phyloP scores from a whole-genome alignment of 2,113 vertebrate genomes.

The Mirounga angustirostris region DNA sequence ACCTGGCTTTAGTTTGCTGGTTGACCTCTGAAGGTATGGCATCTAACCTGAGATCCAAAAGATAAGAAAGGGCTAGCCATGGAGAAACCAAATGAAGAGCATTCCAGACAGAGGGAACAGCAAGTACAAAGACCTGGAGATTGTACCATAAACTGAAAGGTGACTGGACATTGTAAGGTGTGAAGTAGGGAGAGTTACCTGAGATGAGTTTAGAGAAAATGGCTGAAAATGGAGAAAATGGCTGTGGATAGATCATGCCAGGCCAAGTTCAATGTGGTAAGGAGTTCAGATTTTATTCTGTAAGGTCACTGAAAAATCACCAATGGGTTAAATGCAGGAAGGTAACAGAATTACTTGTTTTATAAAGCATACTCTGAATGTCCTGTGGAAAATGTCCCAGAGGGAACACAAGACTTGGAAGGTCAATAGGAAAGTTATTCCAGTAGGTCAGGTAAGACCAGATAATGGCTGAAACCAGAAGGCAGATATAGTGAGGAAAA shows the following conservation, averaged over 20 bases:
- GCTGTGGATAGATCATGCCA: not conserved
- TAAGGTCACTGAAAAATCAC: not conserved
- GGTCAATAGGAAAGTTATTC: not conserved
- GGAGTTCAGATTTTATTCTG: not conserved
- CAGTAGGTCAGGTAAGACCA: not conserved
- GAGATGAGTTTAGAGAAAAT: not conserved
- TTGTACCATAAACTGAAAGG: not conserved
- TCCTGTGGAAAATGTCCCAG: not conserved
- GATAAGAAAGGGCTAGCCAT: not conserved
- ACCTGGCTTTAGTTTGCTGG: not conserved
- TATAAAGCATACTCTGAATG: not conserved
- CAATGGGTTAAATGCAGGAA: not conserved
- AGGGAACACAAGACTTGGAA: not conserved
- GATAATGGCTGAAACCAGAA: not conserved
- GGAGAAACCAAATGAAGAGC: not conserved
- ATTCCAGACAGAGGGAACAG: not conserved
- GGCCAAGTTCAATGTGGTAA: not conserved
- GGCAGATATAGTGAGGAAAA: not conserved
- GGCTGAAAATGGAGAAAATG: not conserved
- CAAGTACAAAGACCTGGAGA: not conserved
- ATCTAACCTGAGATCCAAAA: not conserved
- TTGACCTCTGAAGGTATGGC: not conserved
- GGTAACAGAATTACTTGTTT: not conserved
- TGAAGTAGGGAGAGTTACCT: not conserved
- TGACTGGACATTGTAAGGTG: not conserved